A percentile compares a stretch with the other conserved stretches of the same genome.
These are phyloP conservation scores for Leptinotarsa lineolata DNA, from an alignment of 1,140 invertebrate species.

Conservation along the genomic window DNA sequence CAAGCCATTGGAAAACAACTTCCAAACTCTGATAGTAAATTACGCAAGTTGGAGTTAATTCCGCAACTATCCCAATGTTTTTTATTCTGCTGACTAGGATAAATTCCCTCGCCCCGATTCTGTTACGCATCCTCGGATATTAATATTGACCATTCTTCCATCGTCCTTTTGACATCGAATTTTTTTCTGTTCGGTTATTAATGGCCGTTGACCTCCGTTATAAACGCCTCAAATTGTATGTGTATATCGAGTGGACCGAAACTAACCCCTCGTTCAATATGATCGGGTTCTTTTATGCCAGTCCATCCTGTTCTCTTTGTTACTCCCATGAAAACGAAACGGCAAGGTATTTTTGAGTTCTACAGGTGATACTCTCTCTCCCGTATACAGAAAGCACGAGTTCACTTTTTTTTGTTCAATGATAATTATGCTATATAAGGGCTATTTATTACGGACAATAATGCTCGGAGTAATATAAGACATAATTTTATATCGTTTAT, in stretches of 20 bases:
- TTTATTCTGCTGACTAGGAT: no score
- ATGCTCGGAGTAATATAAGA: constrained; percentile 5
- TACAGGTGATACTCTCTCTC: constrained; percentile 23
- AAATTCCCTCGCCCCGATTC: no score
- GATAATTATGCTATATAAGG: constrained; percentile 24
- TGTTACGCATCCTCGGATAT: no score
- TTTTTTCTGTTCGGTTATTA: constrained; percentile 13
- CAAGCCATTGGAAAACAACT: no score
- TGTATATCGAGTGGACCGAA: constrained; percentile 23
- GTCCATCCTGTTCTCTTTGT: constrained; percentile 21
- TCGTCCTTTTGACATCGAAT: background rate
- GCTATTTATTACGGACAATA: constrained; percentile 22
- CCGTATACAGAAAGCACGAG: constrained; percentile 15
- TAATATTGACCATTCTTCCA: background rate
- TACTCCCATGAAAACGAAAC: constrained; percentile 1
- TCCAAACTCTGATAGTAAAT: no score
- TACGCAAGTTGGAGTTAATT: no score
- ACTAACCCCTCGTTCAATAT: constrained; percentile 19
- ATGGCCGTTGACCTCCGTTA: constrained; percentile 25
- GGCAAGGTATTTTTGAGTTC: constrained; percentile 18
- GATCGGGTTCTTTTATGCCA: constrained; percentile 19
- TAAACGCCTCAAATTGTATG: constrained; percentile 25
- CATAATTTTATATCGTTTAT: constrained; percentile 9
- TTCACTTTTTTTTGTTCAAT: constrained; percentile 18
- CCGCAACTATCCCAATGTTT: no score